A percentile compares a stretch with the other conserved stretches of the same genome.
Conservation (phyloP, 30 jellyfish, hydroid and myxozoan genomes). For the Cassiopea xamachana region DNA sequence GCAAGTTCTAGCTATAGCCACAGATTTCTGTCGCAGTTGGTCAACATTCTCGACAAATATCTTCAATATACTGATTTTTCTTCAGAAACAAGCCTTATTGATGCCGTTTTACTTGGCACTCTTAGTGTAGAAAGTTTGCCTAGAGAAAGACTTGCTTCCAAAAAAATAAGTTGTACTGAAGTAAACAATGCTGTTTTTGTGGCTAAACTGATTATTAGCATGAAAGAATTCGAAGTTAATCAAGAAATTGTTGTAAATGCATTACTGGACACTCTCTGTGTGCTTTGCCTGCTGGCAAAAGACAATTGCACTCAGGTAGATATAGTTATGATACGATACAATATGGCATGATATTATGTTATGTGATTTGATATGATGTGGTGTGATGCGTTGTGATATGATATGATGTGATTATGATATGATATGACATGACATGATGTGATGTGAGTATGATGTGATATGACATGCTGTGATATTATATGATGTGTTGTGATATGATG, state of each 20-base stretch:
- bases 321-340: background rate
- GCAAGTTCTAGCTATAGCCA: background rate
- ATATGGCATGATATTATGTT: background rate
- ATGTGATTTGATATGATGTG: background rate
- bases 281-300: background rate
- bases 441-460: background rate
- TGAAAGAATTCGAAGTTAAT: background rate
- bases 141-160: background rate
- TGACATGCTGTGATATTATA: background rate
- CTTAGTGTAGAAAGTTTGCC: slow-evolving; percentile 1
- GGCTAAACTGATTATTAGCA: background rate
- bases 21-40: slow-evolving; percentile 5
- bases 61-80: background rate
- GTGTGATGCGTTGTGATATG: background rate
- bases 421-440: background rate
- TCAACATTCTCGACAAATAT: background rate
- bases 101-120: background rate
- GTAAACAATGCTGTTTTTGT: slow-evolving; percentile 14
- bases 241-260: background rate
- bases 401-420: background rate
- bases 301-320: background rate
- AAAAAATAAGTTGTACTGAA: background rate
- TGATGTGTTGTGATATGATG: background rate
- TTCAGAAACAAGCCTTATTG: background rate
- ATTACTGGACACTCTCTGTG: background rate